Percentiles rank a stretch among this genome's conserved stretches.
These are phyloP conservation scores for Drosophila tani DNA, from an alignment of 1,140 invertebrate species.

Conservation along the genomic window DNA sequence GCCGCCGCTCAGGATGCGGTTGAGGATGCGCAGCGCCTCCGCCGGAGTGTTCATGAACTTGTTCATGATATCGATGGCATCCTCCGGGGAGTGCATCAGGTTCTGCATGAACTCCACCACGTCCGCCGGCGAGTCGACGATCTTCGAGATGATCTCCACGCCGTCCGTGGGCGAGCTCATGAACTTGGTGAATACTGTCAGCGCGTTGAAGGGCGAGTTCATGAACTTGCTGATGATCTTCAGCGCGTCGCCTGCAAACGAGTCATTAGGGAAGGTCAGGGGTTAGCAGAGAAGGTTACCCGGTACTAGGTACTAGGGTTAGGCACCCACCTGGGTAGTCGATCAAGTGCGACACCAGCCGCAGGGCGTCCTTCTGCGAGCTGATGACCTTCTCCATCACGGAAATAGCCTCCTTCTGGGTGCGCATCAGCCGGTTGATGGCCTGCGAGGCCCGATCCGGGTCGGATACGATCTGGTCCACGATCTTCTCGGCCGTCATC, in stretches of 20 bases:
- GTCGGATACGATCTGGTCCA: slow-evolving; percentile 78
- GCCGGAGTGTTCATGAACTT: slow-evolving; percentile 84
- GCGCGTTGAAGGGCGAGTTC: slow-evolving; percentile 84
- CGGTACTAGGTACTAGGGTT: no score
- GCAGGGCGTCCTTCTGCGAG: slow-evolving; percentile 81
- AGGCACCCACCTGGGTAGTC: slow-evolving; percentile 70
- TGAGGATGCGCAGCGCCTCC: slow-evolving; percentile 79
- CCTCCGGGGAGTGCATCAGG: slow-evolving; percentile 81
- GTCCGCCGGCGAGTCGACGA: slow-evolving; percentile 82
- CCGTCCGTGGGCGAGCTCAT: slow-evolving; percentile 84
- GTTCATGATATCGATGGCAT: slow-evolving; percentile 84
- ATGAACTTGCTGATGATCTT: slow-evolving; percentile 85
- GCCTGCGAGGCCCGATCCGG: slow-evolving; percentile 79
- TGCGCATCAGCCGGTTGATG: slow-evolving; percentile 80
- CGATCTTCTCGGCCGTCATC: slow-evolving; percentile 78
- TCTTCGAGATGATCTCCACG: slow-evolving; percentile 83
- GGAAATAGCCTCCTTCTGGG: slow-evolving; percentile 77
- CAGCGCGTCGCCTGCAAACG: slow-evolving; percentile 73
- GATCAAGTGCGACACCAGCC: slow-evolving; percentile 81
- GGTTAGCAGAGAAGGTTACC: slow-evolving; percentile 1
- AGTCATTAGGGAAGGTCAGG: slow-evolving; percentile 2
- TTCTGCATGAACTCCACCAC: slow-evolving; percentile 83
- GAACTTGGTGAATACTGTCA: slow-evolving; percentile 85
- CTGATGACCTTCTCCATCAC: slow-evolving; percentile 80
- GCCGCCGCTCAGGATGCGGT: slow-evolving; percentile 78